Conservation (phyloP, 2,797 vertebrate species). For the Botia kubotai region DNA sequence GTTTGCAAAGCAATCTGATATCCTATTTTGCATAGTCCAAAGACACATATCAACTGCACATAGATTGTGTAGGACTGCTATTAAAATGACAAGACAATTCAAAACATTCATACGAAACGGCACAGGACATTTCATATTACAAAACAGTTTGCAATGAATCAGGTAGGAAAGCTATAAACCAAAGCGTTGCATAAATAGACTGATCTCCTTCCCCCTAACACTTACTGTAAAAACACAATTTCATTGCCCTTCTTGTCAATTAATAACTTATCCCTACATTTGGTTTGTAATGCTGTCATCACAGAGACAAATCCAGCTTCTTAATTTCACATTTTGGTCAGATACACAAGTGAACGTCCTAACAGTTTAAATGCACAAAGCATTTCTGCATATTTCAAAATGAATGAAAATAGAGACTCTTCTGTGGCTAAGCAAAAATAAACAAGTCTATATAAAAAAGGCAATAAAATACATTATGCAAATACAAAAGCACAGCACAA, state of each 20-base stretch:
- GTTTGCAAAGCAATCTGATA: slow-evolving; percentile 8
- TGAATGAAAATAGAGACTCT: slow-evolving; percentile 86
- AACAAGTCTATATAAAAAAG: slow-evolving; percentile 87
- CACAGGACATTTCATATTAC: slow-evolving; percentile 22
- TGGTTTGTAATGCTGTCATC: slow-evolving; percentile 86
- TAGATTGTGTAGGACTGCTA: slow-evolving; percentile 8
- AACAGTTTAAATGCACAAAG: slow-evolving; percentile 79
- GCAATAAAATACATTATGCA: slow-evolving; percentile 84
- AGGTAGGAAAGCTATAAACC: slow-evolving; percentile 70
- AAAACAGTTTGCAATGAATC: slow-evolving; percentile 61
- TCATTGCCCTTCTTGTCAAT: slow-evolving; percentile 70
- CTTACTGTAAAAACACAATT: slow-evolving; percentile 74
- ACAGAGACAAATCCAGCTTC: slow-evolving; percentile 85
- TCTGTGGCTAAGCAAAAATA: slow-evolving; percentile 89
- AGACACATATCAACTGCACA: not conserved
- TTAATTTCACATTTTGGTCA: slow-evolving; percentile 92
- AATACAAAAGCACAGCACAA: slow-evolving; percentile 91
- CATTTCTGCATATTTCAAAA: slow-evolving; percentile 80
- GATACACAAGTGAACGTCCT: slow-evolving; percentile 79
- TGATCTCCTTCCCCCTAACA: slow-evolving; percentile 71
- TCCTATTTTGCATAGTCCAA: not conserved
- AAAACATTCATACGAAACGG: slow-evolving; percentile 36
- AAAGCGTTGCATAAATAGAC: slow-evolving; percentile 77
- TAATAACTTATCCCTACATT: slow-evolving; percentile 81
- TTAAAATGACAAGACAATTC: slow-evolving; percentile 7